Conservation (phyloP, 92 coral and sea anemone genomes). For the Zoanthus sansibaricus region DNA sequence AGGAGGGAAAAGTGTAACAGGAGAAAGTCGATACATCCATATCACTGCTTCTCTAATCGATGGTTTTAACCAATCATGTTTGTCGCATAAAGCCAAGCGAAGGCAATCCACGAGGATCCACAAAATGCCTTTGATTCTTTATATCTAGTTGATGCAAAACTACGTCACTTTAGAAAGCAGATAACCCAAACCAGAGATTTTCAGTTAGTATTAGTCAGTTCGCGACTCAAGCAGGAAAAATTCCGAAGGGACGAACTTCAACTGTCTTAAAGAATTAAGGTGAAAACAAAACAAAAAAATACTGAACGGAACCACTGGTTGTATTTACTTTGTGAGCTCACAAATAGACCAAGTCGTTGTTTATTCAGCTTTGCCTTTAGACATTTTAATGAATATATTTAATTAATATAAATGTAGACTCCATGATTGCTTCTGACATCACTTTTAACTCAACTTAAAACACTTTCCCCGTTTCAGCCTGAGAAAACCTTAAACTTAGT, state of each 20-base stretch:
- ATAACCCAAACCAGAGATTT: too few relatives aligned
- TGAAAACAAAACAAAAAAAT: not conserved
- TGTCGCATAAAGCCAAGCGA: too few relatives aligned
- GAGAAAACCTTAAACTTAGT: not conserved
- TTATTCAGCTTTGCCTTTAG: conserved; percentile 2
- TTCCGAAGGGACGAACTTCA: not conserved
- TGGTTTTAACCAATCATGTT: too few relatives aligned
- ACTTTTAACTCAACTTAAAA: not conserved
- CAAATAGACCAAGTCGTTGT: not conserved
- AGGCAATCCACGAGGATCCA: too few relatives aligned
- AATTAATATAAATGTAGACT: not conserved
- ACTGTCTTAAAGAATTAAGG: not conserved
- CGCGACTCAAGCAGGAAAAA: too few relatives aligned
- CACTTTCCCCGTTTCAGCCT: not conserved
- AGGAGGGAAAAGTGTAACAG: too few relatives aligned
- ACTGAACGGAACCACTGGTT: not conserved
- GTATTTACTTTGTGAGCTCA: not conserved
- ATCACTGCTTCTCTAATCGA: too few relatives aligned
- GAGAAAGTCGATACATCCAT: too few relatives aligned
- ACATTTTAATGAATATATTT: conserved; percentile 35
- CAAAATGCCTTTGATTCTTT: too few relatives aligned
- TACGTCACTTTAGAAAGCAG: too few relatives aligned
- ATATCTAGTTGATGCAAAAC: too few relatives aligned
- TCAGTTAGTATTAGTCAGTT: too few relatives aligned
- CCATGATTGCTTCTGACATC: not conserved